Conservation (phyloP, 2,888 invertebrate genomes). For the Germaria angustata region DNA sequence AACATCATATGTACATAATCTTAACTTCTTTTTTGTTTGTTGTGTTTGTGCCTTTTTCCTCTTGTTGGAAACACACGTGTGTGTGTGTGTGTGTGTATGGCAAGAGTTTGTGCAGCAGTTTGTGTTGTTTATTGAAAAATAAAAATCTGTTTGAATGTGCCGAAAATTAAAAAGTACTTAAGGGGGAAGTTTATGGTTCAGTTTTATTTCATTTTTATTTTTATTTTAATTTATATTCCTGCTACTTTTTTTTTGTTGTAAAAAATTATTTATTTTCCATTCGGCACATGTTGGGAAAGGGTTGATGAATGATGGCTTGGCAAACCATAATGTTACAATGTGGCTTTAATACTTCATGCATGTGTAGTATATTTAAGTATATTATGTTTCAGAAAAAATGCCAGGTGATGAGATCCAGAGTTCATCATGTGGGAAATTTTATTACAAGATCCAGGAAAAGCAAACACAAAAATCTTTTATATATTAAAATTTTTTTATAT, state of each 20-base stretch:
- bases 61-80: neutral
- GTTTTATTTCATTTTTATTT: conserved; percentile 6
- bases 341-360: neutral
- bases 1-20: neutral
- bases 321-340: neutral
- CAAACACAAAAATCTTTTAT: no score
- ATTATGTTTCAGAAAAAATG: neutral
- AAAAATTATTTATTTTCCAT: conserved; percentile 43
- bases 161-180: conserved; percentile 59
- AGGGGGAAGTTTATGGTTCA: conserved; percentile 49
- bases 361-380: no score
- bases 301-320: neutral
- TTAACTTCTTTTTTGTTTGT: neutral
- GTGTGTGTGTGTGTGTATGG: neutral
- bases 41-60: neutral
- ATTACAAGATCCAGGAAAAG: neutral
- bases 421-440: neutral
- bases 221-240: neutral
- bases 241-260: neutral
- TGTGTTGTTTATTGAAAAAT: conserved; percentile 32
- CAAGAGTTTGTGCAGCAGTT: conserved; percentile 4
- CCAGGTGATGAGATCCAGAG: neutral
- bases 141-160: conserved; percentile 52
- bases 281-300: conserved; percentile 3
- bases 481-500: no score